Evolutionary conservation across 2,888 invertebrate genomes (phyloP).

Genomic region (Pseudolycoriella hygida): DNA sequence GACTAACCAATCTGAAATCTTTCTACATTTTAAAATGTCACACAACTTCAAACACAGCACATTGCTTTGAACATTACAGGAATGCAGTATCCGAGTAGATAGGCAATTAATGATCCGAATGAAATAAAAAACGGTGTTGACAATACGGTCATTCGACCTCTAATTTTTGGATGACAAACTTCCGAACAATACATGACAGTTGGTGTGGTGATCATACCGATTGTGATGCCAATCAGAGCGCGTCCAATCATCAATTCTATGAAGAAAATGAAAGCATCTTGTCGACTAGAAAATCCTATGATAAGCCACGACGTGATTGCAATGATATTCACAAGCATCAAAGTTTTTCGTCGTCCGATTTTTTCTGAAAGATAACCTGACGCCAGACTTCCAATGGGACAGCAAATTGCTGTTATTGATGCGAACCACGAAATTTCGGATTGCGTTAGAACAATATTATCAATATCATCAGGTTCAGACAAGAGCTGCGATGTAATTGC

Average conservation of each 20-base stretch:
- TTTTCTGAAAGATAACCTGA: slow-evolving; percentile 22
- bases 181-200: slow-evolving; percentile 27
- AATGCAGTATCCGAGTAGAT: slow-evolving; percentile 37
- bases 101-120: slow-evolving; percentile 41
- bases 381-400: slow-evolving; percentile 24
- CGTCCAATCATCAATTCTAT: slow-evolving; percentile 23
- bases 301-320: slow-evolving; percentile 22
- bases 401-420: slow-evolving; percentile 22
- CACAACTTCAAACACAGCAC: not conserved
- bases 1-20: too few relatives aligned
- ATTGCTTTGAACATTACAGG: slow-evolving; percentile 26
- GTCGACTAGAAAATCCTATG: slow-evolving; percentile 19
- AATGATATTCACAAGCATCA: slow-evolving; percentile 20
- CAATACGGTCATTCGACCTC: slow-evolving; percentile 44
- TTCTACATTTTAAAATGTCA: too few relatives aligned
- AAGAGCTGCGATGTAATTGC: too few relatives aligned
- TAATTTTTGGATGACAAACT: slow-evolving; percentile 33
- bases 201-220: slow-evolving; percentile 24
- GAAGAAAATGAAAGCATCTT: slow-evolving; percentile 15
- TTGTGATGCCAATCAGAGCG: slow-evolving; percentile 22
- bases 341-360: slow-evolving; percentile 23
- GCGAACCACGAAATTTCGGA: slow-evolving; percentile 14
- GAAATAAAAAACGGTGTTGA: slow-evolving; percentile 41
- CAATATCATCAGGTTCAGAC: too few relatives aligned
- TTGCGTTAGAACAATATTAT: too few relatives aligned